A percentile compares a stretch with the other conserved stretches of the same genome.
Evolutionary conservation across 1,140 invertebrate genomes (phyloP).

Genomic region (Dermatophagoides farinae): DNA sequence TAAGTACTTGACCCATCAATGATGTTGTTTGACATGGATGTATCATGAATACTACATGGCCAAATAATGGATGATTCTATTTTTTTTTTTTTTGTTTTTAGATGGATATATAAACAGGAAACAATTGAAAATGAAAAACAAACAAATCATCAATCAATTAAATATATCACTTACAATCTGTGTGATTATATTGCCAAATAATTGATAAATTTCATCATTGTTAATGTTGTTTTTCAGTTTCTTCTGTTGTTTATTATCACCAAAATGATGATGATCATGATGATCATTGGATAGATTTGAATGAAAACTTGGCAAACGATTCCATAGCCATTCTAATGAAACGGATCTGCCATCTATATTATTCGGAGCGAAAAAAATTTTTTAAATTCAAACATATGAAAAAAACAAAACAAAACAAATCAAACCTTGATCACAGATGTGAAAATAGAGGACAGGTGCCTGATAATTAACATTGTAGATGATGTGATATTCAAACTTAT

Average conservation of each 20-base stretch:
- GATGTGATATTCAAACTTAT: slow-evolving; percentile 28
- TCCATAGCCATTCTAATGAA: slow-evolving; percentile 5
- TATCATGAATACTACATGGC: slow-evolving; percentile 5
- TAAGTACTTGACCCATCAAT: slow-evolving; percentile 11
- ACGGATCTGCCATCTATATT: background rate
- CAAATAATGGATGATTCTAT: slow-evolving; percentile 13
- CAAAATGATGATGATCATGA: background rate
- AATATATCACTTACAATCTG: slow-evolving; percentile 5
- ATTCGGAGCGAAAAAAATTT: background rate
- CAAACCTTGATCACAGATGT: slow-evolving; percentile 30
- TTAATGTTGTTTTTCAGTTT: background rate
- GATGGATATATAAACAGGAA: background rate
- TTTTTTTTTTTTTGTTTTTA: background rate
- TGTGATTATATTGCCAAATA: slow-evolving; percentile 7
- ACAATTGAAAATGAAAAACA: background rate
- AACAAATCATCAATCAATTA: background rate
- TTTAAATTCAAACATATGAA: background rate
- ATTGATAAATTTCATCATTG: background rate
- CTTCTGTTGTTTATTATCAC: no score
- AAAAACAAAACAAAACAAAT: background rate
- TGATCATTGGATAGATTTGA: background rate
- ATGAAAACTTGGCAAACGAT: background rate
- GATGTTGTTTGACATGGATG: slow-evolving; percentile 15
- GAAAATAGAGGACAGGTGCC: slow-evolving; percentile 37
- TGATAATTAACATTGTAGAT: slow-evolving; percentile 35